Evolutionary conservation across 1,140 invertebrate species (phyloP), one percentile per base, ranked within the genome.

Genomic region (Archegozetes longisetosus): DNA sequence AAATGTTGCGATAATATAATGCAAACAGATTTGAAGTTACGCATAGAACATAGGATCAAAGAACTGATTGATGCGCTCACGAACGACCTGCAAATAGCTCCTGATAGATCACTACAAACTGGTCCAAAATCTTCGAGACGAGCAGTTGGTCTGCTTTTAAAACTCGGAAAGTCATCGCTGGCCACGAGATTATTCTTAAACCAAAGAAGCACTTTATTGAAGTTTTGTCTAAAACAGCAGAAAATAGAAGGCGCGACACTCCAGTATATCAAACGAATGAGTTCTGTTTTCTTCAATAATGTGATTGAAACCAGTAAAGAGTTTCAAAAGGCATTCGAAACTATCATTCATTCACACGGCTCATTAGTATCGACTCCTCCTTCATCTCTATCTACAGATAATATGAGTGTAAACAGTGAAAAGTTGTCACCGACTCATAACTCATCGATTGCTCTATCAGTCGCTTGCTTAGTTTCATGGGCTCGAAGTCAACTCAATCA

Each of bases 51-150:
- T 53, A 79, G 88, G 68, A 82, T 84, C 23, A 81, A 83, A 66
- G 79, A 78, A 27, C 71, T 95, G 49, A 86, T 86, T 6, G 84
- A 88, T 65, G 86, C 90, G 49, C 72, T 97, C 3, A 82, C 88
- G 27, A 84, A 85, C 63, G 93, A 96, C 71, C 71, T 97, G 29
- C 85, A 90, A 71, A 83, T 86, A 0, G 83, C 81, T 54, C 84
- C 86, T 22, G 86, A 88, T 66, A 86, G 88, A 70, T 91, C 88
- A 56, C 74, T 95, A 0, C 84, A 96, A 72, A 92, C 92, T n/a
- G 92, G 92, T 0, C 77, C 96, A 17, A 75, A 87, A 66, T 86
- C 89, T 17, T 85, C 88, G 2, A 75, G 89, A 52, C 79, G 85
- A 63, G 86, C 88, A 3, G 86, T 96, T 0, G 78, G 82, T 60